Conservation (phyloP, 2,797 vertebrate genomes). For the Bradypodion pumilum region DNA sequence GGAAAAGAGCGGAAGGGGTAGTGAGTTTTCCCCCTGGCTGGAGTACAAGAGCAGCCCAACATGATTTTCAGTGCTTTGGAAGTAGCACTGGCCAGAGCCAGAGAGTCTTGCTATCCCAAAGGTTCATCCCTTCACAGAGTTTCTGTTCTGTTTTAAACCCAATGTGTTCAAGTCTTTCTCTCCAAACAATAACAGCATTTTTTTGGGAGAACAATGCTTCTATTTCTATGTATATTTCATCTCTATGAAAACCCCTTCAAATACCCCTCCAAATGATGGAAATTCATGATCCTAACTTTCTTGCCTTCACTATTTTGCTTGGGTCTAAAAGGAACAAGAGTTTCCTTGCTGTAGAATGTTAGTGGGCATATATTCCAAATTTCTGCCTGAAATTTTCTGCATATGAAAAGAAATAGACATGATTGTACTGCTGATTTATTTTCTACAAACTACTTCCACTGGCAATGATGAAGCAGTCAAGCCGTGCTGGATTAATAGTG, state of each 20-base stretch:
- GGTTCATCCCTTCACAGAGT: too few species aligned
- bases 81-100: too few species aligned
- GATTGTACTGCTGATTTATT: slow-evolving; percentile 27
- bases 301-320: neutral
- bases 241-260: neutral
- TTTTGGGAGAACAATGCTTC: neutral
- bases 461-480: slow-evolving; percentile 2
- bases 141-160: neutral
- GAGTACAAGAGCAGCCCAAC: too few species aligned
- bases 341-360: neutral
- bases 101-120: too few species aligned
- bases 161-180: neutral
- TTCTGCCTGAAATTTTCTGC: slow-evolving; percentile 21
- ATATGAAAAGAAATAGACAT: slow-evolving; percentile 24
- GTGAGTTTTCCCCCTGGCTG: too few species aligned
- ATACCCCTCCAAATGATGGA: neutral
- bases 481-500: slow-evolving; percentile 35
- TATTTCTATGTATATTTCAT: neutral
- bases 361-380: slow-evolving; percentile 5
- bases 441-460: slow-evolving; percentile 13
- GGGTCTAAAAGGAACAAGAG: neutral
- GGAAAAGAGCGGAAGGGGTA: too few species aligned
- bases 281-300: neutral
- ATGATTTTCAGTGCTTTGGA: too few species aligned
- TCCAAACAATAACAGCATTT: neutral